Evolutionary conservation across 2,797 vertebrate genomes (phyloP).

Genomic region (Uromys caudimaculatus): DNA sequence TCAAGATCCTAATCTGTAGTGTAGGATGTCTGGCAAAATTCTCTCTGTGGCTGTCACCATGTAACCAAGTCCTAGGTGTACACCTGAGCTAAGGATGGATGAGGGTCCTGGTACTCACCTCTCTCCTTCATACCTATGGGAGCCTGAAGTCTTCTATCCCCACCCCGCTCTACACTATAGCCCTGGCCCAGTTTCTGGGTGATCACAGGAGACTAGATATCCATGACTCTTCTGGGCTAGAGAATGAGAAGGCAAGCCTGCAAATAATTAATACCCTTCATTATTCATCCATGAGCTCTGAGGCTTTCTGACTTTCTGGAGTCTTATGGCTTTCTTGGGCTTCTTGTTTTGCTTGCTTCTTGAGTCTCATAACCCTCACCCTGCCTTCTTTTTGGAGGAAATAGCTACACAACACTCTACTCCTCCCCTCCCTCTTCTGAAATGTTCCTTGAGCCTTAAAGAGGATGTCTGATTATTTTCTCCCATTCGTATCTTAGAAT

Average conservation of each 20-base stretch:
- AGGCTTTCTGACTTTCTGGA: background rate
- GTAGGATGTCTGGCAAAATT: background rate
- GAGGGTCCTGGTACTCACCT: fast-evolving
- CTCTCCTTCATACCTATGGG: background rate
- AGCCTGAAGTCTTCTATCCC: background rate
- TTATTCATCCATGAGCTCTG: background rate
- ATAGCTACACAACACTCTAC: background rate
- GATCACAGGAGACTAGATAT: background rate
- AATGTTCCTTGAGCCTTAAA: background rate
- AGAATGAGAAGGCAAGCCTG: background rate
- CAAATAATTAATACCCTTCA: background rate
- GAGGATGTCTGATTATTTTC: background rate
- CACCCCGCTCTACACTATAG: background rate
- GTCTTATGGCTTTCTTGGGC: background rate
- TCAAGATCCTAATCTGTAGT: too few relatives aligned
- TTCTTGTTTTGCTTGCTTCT: background rate
- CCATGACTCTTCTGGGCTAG: background rate
- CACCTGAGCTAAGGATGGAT: background rate
- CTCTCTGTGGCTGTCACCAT: background rate
- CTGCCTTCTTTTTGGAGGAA: background rate
- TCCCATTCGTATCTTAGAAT: background rate
- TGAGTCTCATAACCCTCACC: background rate
- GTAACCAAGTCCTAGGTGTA: background rate
- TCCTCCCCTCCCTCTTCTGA: background rate
- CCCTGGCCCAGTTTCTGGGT: background rate